Evolutionary conservation across 2,113 vertebrate genomes (phyloP).

Genomic region (Pedionomus torquatus): DNA sequence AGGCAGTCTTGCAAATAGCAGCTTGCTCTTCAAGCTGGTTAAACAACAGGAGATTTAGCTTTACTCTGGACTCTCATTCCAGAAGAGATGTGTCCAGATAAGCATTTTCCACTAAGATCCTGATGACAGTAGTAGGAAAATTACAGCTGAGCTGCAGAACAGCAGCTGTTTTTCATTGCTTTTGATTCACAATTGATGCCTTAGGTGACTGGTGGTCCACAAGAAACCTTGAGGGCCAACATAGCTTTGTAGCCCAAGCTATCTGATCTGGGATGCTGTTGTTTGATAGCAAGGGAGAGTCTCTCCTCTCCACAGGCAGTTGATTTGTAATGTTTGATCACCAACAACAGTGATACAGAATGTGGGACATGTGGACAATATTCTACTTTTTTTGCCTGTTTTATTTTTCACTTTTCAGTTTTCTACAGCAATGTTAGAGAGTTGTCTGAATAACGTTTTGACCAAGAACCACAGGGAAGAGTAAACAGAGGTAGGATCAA

Average conservation of each 20-base stretch:
- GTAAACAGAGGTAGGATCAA: neutral
- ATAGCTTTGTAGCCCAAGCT: neutral
- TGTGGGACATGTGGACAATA: neutral
- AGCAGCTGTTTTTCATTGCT: neutral
- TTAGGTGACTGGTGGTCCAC: neutral
- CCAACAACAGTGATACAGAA: neutral
- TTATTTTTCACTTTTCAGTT: neutral
- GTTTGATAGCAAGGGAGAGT: neutral
- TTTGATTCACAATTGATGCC: neutral
- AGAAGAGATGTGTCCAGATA: neutral
- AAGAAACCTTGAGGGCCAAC: neutral
- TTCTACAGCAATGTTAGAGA: neutral
- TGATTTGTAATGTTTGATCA: neutral
- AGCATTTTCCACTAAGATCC: neutral
- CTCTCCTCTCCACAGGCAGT: neutral
- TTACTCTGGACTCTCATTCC: neutral
- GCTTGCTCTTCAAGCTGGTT: neutral
- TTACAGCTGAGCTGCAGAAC: neutral
- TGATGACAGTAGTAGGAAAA: neutral
- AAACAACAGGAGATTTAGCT: neutral
- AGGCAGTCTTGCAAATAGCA: neutral
- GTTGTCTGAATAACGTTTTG: neutral
- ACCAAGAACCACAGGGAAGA: neutral
- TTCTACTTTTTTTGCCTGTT: neutral
- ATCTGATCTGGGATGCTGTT: neutral